Percentiles rank a stretch among this genome's conserved stretches.
phyloP scores from a whole-genome alignment of 2,888 invertebrate species.

The Acheta domesticus region DNA sequence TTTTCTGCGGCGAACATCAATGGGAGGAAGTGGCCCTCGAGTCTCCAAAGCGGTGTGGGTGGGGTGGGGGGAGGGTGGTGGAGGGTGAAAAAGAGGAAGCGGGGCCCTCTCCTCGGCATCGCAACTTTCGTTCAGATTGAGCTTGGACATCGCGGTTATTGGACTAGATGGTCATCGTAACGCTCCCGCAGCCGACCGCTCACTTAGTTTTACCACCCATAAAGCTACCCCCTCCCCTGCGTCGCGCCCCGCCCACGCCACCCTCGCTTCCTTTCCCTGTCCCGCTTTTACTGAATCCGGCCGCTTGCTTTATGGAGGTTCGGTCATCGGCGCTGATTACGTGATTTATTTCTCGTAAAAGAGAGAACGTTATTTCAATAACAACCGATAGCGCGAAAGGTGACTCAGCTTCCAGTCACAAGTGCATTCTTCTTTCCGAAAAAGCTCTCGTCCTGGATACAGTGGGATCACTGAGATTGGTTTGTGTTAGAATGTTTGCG shows the following conservation, averaged over 20 bases:
- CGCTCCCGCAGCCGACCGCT: not conserved
- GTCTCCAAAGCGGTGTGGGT: too few relatives aligned
- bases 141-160: not conserved
- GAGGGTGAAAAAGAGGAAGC: too few relatives aligned
- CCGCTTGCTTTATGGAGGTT: not conserved
- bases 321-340: not conserved
- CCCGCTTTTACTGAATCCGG: not conserved
- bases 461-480: too few relatives aligned
- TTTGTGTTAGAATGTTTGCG: too few relatives aligned
- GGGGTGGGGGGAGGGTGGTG: too few relatives aligned
- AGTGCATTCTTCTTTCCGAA: too few relatives aligned
- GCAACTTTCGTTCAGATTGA: not conserved
- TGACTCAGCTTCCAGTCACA: too few relatives aligned
- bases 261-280: not conserved
- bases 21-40: too few relatives aligned
- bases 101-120: not conserved
- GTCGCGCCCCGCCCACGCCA: not conserved
- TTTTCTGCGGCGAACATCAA: too few relatives aligned
- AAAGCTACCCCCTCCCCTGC: not conserved
- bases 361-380: not conserved
- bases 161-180: not conserved
- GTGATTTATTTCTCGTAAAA: not conserved
- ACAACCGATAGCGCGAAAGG: not conserved
- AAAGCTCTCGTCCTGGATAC: too few relatives aligned
- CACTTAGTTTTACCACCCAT: slow-evolving; percentile 18